Base-by-base conservation (phyloP, 2,797 vertebrate species). In the Sebastes vulpes region DNA sequence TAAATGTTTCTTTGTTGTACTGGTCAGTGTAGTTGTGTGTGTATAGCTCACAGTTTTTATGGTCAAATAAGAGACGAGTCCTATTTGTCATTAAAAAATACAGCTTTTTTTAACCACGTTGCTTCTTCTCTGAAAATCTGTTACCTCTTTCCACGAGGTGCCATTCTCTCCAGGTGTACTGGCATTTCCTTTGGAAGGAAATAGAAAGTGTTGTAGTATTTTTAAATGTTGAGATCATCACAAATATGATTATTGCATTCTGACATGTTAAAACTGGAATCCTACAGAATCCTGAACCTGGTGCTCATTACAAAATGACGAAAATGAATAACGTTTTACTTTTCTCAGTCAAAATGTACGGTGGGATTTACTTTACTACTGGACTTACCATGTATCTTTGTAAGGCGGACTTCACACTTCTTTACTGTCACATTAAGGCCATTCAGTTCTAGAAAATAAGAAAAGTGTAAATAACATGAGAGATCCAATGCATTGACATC, bases 401-500 rank as follows among this genome's bases (percentile, higher is more conserved):
- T 86, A 48, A 97, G 95, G 50, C 88, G 93, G 58, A 97, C 95
- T 85, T 91, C 84, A 78, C 96, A 97, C 2, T 92, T 83, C 81
- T 82, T 96, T 84, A 96, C 5, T 77, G 56, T 69, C 42, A 79
- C 2, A 65, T 73, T 53, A 42, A 79, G 68, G 57, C 84, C 88
- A 71, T 93, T 87, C 31, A 64, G 21, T 32, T 77, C 93, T 95
- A 83, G 25, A 93, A 88, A 92, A 94, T 57, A 68, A 73, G 54
- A 65, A 29, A 31, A 3, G 20, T 54, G 23, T 38, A 20, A 58
- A 23, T 42, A 16, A 60, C 7, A 70, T 9, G 11, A 3, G 11
- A 2, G 14, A 75, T 50, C 1, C 5, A 38, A 38, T 52, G 20
- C n/a, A 52, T 9, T n/a, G 14, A 66, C 9, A 21, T 53, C 6